A percentile compares a stretch with the other conserved stretches of the same genome.
These are phyloP conservation scores for Anguilla rostrata DNA, from an alignment of 2,113 vertebrate species.

Conservation along the genomic window DNA sequence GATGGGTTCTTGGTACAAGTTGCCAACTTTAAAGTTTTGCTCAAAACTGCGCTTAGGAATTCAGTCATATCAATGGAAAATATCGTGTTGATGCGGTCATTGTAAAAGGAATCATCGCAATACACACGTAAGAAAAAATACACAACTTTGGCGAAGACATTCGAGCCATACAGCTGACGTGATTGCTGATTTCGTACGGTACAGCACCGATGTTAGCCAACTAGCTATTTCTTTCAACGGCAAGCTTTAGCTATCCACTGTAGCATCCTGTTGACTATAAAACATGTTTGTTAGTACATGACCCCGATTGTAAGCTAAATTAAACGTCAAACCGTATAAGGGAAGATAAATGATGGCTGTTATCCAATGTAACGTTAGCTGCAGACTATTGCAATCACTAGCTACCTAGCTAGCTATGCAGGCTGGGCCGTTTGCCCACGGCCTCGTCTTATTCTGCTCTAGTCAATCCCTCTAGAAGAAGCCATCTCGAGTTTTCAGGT, in stretches of 20 bases:
- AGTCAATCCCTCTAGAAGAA: neutral
- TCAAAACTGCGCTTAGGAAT: neutral
- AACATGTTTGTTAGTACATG: neutral
- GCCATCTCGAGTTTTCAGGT: neutral
- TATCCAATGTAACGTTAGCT: neutral
- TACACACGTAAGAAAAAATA: no score
- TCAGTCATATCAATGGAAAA: no score
- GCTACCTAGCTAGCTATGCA: neutral
- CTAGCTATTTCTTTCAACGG: neutral
- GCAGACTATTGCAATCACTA: neutral
- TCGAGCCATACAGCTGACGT: no score
- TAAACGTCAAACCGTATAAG: neutral
- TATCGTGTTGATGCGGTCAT: no score
- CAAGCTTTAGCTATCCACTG: no score
- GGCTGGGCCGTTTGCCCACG: neutral
- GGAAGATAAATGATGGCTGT: neutral
- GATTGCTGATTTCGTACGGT: no score
- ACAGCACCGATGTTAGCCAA: no score
- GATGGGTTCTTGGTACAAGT: neutral
- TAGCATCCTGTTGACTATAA: neutral
- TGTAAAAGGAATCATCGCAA: no score
- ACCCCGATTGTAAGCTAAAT: neutral
- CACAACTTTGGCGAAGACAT: no score
- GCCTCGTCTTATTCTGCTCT: neutral
- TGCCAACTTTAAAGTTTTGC: neutral